Percentiles rank a stretch among this genome's conserved stretches.
Evolutionary conservation across 2,113 vertebrate genomes (phyloP).

Genomic region (Cairina moschata): DNA sequence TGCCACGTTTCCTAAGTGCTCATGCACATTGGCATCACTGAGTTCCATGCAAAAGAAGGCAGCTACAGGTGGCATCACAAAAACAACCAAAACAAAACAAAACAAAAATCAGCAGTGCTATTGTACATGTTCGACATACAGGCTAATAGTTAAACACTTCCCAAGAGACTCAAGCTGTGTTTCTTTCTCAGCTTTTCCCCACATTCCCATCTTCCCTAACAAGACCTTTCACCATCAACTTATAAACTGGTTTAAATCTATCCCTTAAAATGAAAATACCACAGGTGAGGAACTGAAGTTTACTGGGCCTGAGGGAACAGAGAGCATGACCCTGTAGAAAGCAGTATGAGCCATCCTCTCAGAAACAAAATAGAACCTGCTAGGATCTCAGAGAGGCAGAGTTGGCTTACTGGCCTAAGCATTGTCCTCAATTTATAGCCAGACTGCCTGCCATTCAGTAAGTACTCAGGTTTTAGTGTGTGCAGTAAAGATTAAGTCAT

Average conservation of each 20-base stretch:
- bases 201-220: neutral
- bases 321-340: neutral
- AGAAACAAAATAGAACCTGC: neutral
- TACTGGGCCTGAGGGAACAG: neutral
- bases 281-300: neutral
- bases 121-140: fast-evolving
- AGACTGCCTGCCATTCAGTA: neutral
- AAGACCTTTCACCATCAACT: neutral
- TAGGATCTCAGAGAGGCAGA: neutral
- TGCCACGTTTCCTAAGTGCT: neutral
- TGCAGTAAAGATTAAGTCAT: neutral
- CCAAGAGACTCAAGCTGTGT: neutral
- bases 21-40: neutral
- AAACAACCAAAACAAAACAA: too few species aligned
- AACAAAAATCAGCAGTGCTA: neutral
- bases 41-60: neutral
- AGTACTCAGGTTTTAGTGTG: neutral
- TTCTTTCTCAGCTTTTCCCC: neutral
- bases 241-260: neutral
- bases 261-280: neutral
- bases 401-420: neutral
- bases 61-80: neutral
- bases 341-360: neutral
- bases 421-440: neutral
- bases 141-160: neutral